Conservation (phyloP, 2,888 invertebrate species). For the Smittia sp. region DNA sequence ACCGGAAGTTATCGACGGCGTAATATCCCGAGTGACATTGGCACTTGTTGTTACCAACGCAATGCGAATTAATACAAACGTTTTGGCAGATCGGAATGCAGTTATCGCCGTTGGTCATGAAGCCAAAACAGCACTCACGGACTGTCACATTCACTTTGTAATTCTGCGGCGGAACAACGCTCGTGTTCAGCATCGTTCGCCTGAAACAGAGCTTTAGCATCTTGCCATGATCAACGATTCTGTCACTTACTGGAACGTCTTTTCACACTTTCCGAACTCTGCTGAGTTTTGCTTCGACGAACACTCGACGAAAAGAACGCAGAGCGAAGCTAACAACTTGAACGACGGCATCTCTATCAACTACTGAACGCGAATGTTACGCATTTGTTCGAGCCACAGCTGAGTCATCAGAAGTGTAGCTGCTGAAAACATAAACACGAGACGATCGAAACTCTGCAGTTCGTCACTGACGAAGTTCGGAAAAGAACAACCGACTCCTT, state of each 20-base stretch:
- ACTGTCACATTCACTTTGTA: neutral
- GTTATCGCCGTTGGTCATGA: neutral
- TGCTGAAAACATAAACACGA: no score
- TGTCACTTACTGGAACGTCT: neutral
- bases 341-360: neutral
- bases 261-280: neutral
- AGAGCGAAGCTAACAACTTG: no score
- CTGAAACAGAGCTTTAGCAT: no score
- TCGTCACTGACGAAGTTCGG: no score
- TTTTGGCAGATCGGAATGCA: neutral
- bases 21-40: slow-evolving; percentile 40
- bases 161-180: neutral
- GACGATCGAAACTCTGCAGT: no score
- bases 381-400: neutral
- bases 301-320: neutral
- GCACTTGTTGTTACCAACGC: slow-evolving; percentile 22
- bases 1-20: slow-evolving; percentile 43
- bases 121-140: slow-evolving; percentile 23
- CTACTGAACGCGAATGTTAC: neutral
- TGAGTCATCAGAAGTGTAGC: no score
- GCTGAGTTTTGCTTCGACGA: neutral
- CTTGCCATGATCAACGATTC: no score
- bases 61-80: neutral
- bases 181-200: neutral
- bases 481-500: no score